phyloP scores from a whole-genome alignment of 1,140 invertebrate species.

The Hyles euphorbiae region DNA sequence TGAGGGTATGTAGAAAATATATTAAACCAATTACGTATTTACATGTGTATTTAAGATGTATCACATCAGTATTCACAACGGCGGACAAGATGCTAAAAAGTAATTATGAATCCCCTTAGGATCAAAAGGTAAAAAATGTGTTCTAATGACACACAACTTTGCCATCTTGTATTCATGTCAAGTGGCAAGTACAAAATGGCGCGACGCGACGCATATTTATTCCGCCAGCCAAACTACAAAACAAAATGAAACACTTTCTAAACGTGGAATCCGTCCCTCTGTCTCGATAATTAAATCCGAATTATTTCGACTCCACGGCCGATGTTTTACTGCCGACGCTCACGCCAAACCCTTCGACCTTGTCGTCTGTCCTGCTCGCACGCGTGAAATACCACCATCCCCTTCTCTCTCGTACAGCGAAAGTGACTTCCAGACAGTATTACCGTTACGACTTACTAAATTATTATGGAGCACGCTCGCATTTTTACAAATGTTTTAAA shows the following conservation, averaged over 20 bases:
- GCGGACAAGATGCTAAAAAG: no score
- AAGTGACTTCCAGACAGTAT: constrained; percentile 22
- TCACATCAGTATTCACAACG: no score
- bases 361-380: constrained; percentile 6
- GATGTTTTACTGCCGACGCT: constrained; percentile 14
- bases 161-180: no score
- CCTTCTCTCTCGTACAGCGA: constrained; percentile 10
- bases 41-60: no score
- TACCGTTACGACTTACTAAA: constrained; percentile 22
- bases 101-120: no score
- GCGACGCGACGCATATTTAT: no score
- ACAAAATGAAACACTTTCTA: constrained; percentile 19
- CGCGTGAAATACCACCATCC: not conserved
- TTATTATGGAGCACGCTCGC: constrained; percentile 21
- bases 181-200: no score
- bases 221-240: not conserved
- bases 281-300: constrained; percentile 24
- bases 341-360: constrained; percentile 20
- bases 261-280: constrained; percentile 15
- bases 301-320: constrained; percentile 9
- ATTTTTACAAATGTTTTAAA: constrained; percentile 7
- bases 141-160: no score
- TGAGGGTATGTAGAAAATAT: no score
- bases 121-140: no score
- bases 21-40: no score